Evolutionary conservation across 1,140 invertebrate species (phyloP), one percentile per base, ranked within the genome.

Genomic region (Venustaconcha ellipsiformis): DNA sequence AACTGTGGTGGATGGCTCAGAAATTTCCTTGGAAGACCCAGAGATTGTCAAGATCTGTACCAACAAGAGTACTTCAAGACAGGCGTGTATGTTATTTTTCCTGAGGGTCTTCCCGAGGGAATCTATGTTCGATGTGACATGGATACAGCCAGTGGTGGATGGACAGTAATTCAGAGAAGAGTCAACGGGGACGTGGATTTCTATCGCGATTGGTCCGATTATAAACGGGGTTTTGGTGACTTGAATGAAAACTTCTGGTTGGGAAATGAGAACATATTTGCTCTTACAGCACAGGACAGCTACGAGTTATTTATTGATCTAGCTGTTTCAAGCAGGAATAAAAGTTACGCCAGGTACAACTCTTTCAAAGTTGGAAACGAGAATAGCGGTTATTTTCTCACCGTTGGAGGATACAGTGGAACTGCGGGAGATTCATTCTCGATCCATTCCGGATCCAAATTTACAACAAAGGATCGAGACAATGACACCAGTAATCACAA

Each of bases 401-500:
- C 14, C 57, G 63, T 72, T 14, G 37, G 20, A n/a, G 70, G 70
- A 15, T 72, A 72, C 62, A 55, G n/a, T 65, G 70, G 70, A 1
- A 57, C 3, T 57, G 62, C 62, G 6, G 70, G 70, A 2, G 70
- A 72, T 26, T 18, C n/a, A 3, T 57, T 64, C 14, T n/a, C 20
- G 14, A 4, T 1, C 14, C 23, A 37, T 37, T 20, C 18, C 14
- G 17, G 23, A 26, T 11, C 11, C 4, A 30, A 15, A 62, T 71
- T 71, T 48, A 62, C 70, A 13, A 71, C 70, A 2, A 37, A 72
- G 13, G 70, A 72, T 57, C 37, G 70, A 65, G 70, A 72, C 30
- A 65, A 72, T 65, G 72, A 73, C 57, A 58, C 0, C 12, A 4
- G 66, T 57, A 17, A 26, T 58, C 12, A 5, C 0, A 57, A 67